Evolutionary conservation across 2,797 vertebrate genomes (phyloP).

Genomic region (Morelia viridis): DNA sequence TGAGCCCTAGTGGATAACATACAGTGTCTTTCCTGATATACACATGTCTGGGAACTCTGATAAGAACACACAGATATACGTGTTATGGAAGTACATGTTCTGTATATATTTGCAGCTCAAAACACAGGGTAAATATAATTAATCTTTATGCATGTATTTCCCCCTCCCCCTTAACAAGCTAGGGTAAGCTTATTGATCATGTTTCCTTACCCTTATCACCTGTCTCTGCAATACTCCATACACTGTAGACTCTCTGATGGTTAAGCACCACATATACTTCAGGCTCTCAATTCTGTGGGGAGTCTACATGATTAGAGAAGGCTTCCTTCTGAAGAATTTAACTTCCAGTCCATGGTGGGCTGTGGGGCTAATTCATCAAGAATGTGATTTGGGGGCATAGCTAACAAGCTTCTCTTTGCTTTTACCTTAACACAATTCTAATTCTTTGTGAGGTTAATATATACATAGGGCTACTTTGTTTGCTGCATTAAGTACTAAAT

Average conservation of each 20-base stretch:
- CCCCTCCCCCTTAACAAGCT: background rate
- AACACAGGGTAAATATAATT: background rate
- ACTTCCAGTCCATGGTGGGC: background rate
- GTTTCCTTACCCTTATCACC: background rate
- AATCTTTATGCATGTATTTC: background rate
- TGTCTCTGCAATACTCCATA: background rate
- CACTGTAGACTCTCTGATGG: background rate
- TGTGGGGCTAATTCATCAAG: background rate
- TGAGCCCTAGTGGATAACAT: background rate
- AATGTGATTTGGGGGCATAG: background rate
- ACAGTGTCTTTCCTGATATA: background rate
- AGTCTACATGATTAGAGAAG: background rate
- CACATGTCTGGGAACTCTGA: background rate
- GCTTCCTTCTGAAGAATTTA: background rate
- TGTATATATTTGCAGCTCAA: background rate
- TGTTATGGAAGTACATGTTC: background rate
- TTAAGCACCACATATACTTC: background rate
- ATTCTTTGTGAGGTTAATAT: background rate
- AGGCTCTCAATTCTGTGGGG: background rate
- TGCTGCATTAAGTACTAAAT: background rate
- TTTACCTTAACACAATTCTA: background rate
- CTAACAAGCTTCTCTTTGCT: background rate
- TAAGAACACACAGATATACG: background rate
- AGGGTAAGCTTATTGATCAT: background rate
- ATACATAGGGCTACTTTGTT: background rate